A percentile compares a stretch with the other conserved stretches of the same genome.
Conservation (phyloP, 2,113 vertebrate genomes). For the Carollia perspicillata region DNA sequence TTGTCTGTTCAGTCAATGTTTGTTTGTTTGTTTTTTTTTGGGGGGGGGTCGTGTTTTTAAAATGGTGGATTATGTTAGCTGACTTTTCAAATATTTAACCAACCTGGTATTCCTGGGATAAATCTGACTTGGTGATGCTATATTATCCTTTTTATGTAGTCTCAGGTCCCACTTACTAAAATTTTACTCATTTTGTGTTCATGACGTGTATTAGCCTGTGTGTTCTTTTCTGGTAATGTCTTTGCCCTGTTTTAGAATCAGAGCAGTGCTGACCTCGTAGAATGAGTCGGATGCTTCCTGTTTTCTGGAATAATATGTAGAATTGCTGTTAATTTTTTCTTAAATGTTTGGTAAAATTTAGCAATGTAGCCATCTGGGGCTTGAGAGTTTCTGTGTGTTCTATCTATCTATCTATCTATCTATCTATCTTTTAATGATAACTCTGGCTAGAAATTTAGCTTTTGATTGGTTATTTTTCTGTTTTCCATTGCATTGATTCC, state of each 20-base stretch:
- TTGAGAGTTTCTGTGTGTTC: neutral
- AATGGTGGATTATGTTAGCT: neutral
- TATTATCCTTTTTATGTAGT: neutral
- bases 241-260: neutral
- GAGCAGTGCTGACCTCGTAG: neutral
- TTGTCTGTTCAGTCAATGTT: no score
- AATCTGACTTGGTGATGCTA: neutral
- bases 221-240: neutral
- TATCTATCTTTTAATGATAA: neutral
- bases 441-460: neutral
- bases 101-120: neutral
- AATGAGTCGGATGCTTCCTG: neutral
- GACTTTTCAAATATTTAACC: neutral
- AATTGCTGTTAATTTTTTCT: neutral
- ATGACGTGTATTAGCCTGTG: neutral
- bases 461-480: constrained; percentile 7
- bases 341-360: constrained; percentile 2
- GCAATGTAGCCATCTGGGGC: neutral
- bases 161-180: neutral
- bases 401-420: neutral
- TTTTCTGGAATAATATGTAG: constrained; percentile 8
- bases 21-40: no score
- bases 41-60: neutral
- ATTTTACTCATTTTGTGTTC: neutral
- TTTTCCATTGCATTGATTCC: constrained; percentile 18